These are phyloP conservation scores for Herpetotheres cachinnans DNA, from an alignment of 2,113 vertebrate genomes.

Conservation along the genomic window DNA sequence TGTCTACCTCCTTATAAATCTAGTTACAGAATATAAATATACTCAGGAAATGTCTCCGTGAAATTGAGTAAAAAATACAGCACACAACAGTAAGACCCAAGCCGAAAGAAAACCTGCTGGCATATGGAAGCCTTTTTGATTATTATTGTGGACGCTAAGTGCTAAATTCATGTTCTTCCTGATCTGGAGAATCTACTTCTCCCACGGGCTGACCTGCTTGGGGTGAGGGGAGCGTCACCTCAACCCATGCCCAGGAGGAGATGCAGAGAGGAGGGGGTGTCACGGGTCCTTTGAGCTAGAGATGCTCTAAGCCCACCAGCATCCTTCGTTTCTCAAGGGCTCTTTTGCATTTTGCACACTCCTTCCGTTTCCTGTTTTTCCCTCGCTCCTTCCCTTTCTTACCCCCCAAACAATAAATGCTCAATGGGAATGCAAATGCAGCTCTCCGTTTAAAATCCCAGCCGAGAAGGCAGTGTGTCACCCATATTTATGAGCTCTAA, in stretches of 20 bases:
- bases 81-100: not conserved
- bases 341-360: not conserved
- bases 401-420: conserved; percentile 58
- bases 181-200: not conserved
- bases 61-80: not conserved
- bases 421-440: conserved; percentile 69
- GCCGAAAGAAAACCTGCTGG: not conserved
- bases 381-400: not conserved
- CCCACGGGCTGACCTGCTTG: fast-evolving
- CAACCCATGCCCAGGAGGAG: not conserved
- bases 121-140: not conserved
- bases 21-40: not conserved
- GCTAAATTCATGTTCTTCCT: not conserved
- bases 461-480: conserved; percentile 62
- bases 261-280: not conserved
- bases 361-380: not conserved
- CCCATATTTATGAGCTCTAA: conserved; percentile 79
- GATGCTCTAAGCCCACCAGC: not conserved
- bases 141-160: not conserved
- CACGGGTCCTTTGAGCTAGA: not conserved
- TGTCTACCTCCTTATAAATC: not conserved
- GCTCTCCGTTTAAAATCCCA: conserved; percentile 52
- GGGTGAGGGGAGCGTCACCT: not conserved
- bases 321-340: not conserved
- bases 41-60: not conserved